These are phyloP conservation scores for Apodemus agrarius DNA, from an alignment of 2,797 vertebrate species.

Conservation along the genomic window DNA sequence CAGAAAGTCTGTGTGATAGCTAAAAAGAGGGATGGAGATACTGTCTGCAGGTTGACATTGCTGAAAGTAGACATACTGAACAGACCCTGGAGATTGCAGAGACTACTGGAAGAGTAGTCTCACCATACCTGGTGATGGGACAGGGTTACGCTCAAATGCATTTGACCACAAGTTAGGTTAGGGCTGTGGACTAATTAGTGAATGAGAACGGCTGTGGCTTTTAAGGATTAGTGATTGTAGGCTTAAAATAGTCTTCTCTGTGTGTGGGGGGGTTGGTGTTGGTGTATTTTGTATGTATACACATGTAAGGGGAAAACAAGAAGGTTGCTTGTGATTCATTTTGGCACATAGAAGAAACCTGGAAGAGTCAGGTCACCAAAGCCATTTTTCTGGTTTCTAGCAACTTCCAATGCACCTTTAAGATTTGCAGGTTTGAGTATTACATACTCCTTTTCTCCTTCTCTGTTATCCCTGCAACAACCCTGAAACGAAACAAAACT, in stretches of 20 bases:
- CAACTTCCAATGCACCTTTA: not conserved
- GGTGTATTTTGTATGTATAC: not conserved
- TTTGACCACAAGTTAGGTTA: not conserved
- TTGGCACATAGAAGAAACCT: not conserved
- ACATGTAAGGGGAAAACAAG: not conserved
- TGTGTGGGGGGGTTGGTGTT: too few species aligned
- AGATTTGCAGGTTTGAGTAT: not conserved
- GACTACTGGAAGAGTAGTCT: not conserved
- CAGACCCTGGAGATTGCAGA: not conserved
- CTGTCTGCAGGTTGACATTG: not conserved
- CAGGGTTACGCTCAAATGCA: not conserved
- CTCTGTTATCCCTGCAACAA: conserved; percentile 27
- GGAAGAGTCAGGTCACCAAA: not conserved
- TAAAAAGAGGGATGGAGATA: not conserved
- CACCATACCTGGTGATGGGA: not conserved
- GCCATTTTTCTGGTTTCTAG: conserved; percentile 51
- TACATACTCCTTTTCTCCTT: conserved; percentile 36
- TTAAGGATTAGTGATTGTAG: not conserved
- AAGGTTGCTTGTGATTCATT: conserved; percentile 13
- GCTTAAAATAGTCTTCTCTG: not conserved
- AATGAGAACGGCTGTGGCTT: not conserved
- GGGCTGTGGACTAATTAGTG: not conserved
- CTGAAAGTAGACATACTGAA: not conserved
- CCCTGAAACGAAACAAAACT: conserved; percentile 69
- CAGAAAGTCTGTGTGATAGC: not conserved